Evolutionary conservation across 2,888 invertebrate genomes (phyloP), one percentile per base, ranked within the genome.

Genomic region (Apoderus coryli): DNA sequence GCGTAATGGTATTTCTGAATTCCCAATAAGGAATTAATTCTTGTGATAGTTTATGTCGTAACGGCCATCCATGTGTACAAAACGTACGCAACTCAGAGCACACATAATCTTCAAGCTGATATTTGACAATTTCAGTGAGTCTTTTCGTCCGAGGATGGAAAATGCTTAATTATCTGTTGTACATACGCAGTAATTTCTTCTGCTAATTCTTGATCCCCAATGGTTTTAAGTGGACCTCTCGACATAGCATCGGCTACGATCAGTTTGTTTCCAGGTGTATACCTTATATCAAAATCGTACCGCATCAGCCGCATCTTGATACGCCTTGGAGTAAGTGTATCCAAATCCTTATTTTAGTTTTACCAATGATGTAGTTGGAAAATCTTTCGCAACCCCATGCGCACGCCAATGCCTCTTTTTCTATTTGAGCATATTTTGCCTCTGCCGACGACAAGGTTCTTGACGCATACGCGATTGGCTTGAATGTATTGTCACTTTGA

Each of bases 31-130:
- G 23, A 28, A 33, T 23, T 11, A 12, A 32, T 13, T 35, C 35
- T 32, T 35, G 35, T 10, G 35, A 35, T 7, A 35, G 11, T 15
- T 16, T 33, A 24, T 35, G 33, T 10, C 31, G 25, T 14, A 23
- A 26, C 23, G 41, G 40, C 39, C 40, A 43, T 3, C 36, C 40
- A 11, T 30, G 14, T 6, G 6, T 4, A n/a, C 31, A 16, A 14
- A 22, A 40, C 19, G 6, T 19, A 6, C 6, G 6, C n/a, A 19
- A 19, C 19, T 19, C 6, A 19, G 7, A 19, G 19, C 19, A 19
- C n/a, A 19, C 19, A 19, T 6, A 6, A 19, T 19, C 19, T 19
- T 19, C 19, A 19, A 7, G 9, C 11, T 19, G 25, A 2, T 19
- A 15, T 1, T 33, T 5, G 3, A 14, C 7, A 14, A 34, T 14